Percentiles rank a stretch among this genome's conserved stretches.
Evolutionary conservation across 2,113 vertebrate genomes (phyloP).

Genomic region (Rhinogobius similis): DNA sequence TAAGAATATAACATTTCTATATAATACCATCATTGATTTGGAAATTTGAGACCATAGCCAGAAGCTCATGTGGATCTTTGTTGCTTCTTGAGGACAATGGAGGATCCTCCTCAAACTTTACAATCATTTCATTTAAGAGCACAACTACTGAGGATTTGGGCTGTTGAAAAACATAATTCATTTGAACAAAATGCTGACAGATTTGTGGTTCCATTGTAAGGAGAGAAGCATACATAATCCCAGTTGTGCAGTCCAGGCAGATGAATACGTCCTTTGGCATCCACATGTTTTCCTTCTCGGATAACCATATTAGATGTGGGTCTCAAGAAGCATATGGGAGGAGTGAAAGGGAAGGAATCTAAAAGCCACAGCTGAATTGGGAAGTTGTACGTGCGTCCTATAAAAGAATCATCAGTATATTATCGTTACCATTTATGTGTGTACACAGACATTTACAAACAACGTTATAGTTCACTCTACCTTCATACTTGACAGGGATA

Average conservation of each 20-base stretch:
- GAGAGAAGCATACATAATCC: constrained; percentile 85
- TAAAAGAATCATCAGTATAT: constrained; percentile 3
- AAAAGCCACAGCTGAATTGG: constrained; percentile 91
- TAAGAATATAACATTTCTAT: background rate
- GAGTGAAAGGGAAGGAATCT: constrained; percentile 95
- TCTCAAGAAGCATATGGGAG: constrained; percentile 90
- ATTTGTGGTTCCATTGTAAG: background rate
- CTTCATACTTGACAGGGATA: constrained; percentile 86
- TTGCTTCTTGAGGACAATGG: constrained; percentile 82
- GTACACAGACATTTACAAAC: background rate
- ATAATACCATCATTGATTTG: constrained; percentile 83
- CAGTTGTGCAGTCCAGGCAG: constrained; percentile 90
- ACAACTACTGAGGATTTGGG: constrained; percentile 86
- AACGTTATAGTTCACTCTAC: constrained; percentile 77
- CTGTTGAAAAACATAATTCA: constrained; percentile 63
- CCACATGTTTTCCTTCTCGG: constrained; percentile 90
- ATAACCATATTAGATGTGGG: constrained; percentile 90
- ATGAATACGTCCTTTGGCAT: constrained; percentile 86
- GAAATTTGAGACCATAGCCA: constrained; percentile 82
- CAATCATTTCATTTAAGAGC: constrained; percentile 89
- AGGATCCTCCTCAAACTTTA: constrained; percentile 92
- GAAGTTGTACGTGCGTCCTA: constrained; percentile 91
- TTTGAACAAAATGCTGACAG: background rate
- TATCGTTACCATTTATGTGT: background rate
- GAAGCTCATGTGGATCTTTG: constrained; percentile 82